These are phyloP conservation scores for Panurus biarmicus DNA, from an alignment of 2,113 vertebrate genomes.

Conservation along the genomic window DNA sequence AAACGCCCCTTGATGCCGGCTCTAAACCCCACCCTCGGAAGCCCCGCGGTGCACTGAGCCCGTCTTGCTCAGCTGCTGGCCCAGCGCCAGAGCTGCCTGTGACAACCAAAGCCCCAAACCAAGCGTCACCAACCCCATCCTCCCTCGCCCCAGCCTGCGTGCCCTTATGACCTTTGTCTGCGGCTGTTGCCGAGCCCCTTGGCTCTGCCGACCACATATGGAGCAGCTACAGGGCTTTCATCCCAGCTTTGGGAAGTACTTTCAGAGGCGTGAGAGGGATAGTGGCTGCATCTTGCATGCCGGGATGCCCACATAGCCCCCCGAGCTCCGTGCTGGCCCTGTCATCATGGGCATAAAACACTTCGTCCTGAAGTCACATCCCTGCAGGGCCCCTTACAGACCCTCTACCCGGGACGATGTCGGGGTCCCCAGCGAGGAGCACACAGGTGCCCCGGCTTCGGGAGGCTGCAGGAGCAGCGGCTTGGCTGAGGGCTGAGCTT, in stretches of 20 bases:
- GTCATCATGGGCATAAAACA: fast-evolving
- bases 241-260: neutral
- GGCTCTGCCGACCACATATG: neutral
- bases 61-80: neutral
- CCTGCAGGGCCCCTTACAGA: neutral
- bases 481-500: neutral
- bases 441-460: neutral
- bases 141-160: fast-evolving
- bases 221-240: neutral
- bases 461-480: neutral
- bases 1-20: neutral
- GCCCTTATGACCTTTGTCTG: fast-evolving
- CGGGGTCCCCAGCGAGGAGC: neutral
- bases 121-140: fast-evolving
- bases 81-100: neutral
- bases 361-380: neutral
- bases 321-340: neutral
- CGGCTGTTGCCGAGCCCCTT: neutral
- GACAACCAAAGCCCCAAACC: neutral
- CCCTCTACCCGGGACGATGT: neutral
- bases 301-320: neutral
- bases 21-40: neutral
- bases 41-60: fast-evolving
- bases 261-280: neutral
- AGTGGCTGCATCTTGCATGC: fast-evolving